phyloP scores from a whole-genome alignment of 2,888 invertebrate species.

The Diachrysia chrysitis region DNA sequence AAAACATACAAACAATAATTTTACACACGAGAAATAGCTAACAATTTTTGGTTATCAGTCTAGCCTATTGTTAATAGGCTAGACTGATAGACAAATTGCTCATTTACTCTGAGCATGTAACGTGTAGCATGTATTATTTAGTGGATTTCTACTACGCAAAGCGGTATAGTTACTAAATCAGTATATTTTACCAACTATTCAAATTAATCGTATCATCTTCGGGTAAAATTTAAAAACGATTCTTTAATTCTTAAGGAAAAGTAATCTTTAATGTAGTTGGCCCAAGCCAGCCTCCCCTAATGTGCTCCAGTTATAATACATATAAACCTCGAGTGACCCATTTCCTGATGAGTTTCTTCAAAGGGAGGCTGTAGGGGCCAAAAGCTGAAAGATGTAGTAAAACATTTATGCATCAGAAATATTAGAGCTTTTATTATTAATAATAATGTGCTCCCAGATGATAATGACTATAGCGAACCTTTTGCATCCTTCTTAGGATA shows the following conservation, averaged over 20 bases:
- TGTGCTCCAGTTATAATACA: not conserved
- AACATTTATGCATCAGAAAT: not conserved
- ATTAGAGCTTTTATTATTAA: not conserved
- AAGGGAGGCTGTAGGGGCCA: not conserved
- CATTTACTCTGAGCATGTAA: not conserved
- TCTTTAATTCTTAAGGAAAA: not conserved
- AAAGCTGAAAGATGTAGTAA: not conserved
- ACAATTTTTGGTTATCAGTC: too few relatives aligned
- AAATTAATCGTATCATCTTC: not conserved
- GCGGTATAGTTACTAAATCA: not conserved
- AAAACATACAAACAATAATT: too few relatives aligned
- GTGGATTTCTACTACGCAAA: too few relatives aligned
- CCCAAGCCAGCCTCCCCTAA: not conserved
- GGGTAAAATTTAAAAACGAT: not conserved
- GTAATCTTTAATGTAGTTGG: not conserved
- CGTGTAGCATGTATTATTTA: too few relatives aligned
- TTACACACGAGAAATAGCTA: too few relatives aligned
- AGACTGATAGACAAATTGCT: not conserved
- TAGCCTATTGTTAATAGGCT: too few relatives aligned
- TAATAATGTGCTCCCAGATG: not conserved
- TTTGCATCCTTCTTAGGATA: too few relatives aligned
- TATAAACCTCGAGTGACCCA: not conserved
- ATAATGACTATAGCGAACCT: not conserved
- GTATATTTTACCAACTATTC: not conserved
- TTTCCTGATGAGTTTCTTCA: constrained; percentile 3